These are phyloP conservation scores for Hydra vulgaris DNA, from an alignment of 30 jellyfish, hydroid and myxozoan genomes.

Conservation along the genomic window DNA sequence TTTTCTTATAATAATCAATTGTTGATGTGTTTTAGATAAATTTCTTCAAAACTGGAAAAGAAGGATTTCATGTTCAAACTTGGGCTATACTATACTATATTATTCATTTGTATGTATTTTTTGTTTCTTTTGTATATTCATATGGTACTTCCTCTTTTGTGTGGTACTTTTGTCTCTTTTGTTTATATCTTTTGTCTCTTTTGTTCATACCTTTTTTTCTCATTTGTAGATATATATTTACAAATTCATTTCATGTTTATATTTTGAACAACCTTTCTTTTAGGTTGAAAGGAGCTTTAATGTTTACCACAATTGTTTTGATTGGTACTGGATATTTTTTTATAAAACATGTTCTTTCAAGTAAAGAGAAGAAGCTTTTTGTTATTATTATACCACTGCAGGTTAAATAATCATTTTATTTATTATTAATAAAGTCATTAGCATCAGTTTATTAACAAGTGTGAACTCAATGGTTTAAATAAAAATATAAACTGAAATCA, in stretches of 20 bases:
- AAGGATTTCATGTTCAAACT: conserved; percentile 83
- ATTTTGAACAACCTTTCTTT: neutral
- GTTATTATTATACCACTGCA: conserved; percentile 90
- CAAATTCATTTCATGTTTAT: neutral
- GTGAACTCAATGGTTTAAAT: no score
- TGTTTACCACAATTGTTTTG: conserved; percentile 87
- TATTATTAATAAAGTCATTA: neutral
- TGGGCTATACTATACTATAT: conserved; percentile 94
- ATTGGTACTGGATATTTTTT: conserved; percentile 98
- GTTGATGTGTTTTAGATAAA: conserved; percentile 64
- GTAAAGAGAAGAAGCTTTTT: conserved; percentile 80
- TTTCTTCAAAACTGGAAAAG: conserved; percentile 78
- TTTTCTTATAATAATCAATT: no score
- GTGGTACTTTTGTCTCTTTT: no score
- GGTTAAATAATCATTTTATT: conserved; percentile 20
- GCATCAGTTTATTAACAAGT: no score
- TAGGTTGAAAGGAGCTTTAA: conserved; percentile 93
- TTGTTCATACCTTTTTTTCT: no score
- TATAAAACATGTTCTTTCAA: conserved; percentile 85
- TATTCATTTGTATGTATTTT: conserved; percentile 72
- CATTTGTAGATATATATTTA: no score
- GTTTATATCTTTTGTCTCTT: no score
- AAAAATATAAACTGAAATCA: no score
- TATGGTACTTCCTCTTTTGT: neutral
- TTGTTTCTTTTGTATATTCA: neutral